Percentiles rank a stretch among this genome's conserved stretches.
Evolutionary conservation across 1,140 invertebrate species (phyloP).

Genomic region (Acromyrmex echinatior): DNA sequence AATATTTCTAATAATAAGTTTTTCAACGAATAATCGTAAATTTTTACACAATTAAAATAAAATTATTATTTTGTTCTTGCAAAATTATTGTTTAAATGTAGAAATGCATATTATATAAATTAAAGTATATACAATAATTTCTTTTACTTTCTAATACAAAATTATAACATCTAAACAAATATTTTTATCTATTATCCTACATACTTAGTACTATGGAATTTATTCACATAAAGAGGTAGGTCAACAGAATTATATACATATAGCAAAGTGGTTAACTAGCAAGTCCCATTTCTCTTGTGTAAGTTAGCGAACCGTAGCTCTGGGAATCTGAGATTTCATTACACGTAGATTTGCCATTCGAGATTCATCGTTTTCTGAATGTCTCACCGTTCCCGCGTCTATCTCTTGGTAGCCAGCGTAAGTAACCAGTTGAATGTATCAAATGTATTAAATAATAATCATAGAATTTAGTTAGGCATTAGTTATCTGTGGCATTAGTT

Average conservation of each 20-base stretch:
- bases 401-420: background rate
- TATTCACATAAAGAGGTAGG: background rate
- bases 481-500: background rate
- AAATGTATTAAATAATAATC: slow-evolving; percentile 11
- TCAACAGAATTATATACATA: slow-evolving; percentile 33
- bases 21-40: background rate
- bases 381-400: slow-evolving; percentile 7
- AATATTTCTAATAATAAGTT: background rate
- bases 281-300: slow-evolving; percentile 12
- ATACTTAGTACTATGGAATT: background rate
- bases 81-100: slow-evolving; percentile 1
- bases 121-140: background rate
- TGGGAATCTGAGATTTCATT: slow-evolving; percentile 44
- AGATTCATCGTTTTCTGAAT: slow-evolving; percentile 51
- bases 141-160: background rate
- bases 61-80: background rate
- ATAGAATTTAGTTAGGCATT: background rate
- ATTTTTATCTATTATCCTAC: background rate
- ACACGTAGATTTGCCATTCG: slow-evolving; percentile 41
- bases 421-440: slow-evolving; percentile 16
- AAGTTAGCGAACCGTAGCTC: slow-evolving; percentile 27
- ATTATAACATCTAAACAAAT: background rate
- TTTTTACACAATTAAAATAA: background rate
- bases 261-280: slow-evolving; percentile 50
- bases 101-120: background rate